Evolutionary conservation across 2,888 invertebrate genomes (phyloP), one percentile per base, ranked within the genome.

Genomic region (Erebia ligea): DNA sequence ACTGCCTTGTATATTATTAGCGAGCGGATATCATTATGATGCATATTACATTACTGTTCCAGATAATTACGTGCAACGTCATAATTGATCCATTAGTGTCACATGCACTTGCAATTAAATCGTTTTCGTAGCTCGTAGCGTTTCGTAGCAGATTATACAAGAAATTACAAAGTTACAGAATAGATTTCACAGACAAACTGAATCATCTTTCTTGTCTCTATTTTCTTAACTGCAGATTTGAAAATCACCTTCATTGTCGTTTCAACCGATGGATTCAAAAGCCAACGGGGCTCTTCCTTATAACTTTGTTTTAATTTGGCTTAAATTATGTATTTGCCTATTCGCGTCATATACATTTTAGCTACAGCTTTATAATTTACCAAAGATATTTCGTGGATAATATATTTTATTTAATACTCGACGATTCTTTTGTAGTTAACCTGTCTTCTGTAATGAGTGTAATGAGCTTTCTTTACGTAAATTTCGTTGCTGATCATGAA

Each of bases 401-500:
- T 34, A 34, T 2, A 34, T 34, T 45, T 40, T 42, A 17, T 40
- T 45, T 42, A 19, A 61, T 13, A 42, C 17, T 42, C 42, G 40
- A 11, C 11, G 17, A 54, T 2, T 19, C 54, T 54, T 54, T 54
- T 54, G 54, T 54, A 54, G 54, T 19, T 54, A 10, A 54, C 17
- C 19, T 54, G 54, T 54, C 54, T 54, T 54, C 19, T 62, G 48
- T 48, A 62, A 40, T 54, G 61, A 62, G 25, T 62, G 21, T 48
- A 62, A 40, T 54, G 61, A 62, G 25, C 52, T 68, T 45, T 19
- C 50, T 48, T 52, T 50, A 59, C 34, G 21, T 62, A 56, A 61
- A 21, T 61, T 59, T 61, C 52, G 56, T 61, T 62, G 17, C 61
- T 62, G 34, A 69, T 65, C 34, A 59, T 69, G 34, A 65, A 72